These are phyloP conservation scores for Acholoe squamosa DNA, from an alignment of 2,888 invertebrate genomes.

Conservation along the genomic window DNA sequence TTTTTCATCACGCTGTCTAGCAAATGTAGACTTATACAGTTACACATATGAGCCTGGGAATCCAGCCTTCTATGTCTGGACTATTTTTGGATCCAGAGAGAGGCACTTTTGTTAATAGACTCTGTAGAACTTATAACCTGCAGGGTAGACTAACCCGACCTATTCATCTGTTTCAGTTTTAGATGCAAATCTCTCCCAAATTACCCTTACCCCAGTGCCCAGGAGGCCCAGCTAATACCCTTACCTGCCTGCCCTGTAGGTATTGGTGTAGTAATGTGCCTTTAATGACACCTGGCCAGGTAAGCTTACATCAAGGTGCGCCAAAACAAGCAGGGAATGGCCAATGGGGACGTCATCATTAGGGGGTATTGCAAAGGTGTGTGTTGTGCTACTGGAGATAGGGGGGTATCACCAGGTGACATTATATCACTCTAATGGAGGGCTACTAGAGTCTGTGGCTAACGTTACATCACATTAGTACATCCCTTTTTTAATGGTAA, in stretches of 20 bases:
- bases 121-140: not conserved
- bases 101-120: not conserved
- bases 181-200: conserved; percentile 8
- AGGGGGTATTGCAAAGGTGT: not conserved
- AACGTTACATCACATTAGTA: not conserved
- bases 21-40: too few species aligned
- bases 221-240: not conserved
- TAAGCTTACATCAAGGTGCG: not conserved
- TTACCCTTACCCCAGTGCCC: not conserved
- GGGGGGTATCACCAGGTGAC: conserved; percentile 4
- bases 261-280: not conserved
- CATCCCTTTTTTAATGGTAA: not conserved
- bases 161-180: not conserved
- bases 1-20: too few species aligned
- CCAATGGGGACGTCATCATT: not conserved
- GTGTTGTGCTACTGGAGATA: not conserved
- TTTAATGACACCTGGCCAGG: conserved; percentile 16
- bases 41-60: too few species aligned
- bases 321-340: not conserved
- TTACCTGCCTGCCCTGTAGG: not conserved
- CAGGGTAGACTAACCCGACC: not conserved
- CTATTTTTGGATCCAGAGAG: too few species aligned
- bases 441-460: not conserved
- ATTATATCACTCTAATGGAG: not conserved
- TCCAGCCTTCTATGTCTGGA: too few species aligned